Evolutionary conservation across 1,140 invertebrate genomes (phyloP).

Genomic region (Brachionus calyciflorus): DNA sequence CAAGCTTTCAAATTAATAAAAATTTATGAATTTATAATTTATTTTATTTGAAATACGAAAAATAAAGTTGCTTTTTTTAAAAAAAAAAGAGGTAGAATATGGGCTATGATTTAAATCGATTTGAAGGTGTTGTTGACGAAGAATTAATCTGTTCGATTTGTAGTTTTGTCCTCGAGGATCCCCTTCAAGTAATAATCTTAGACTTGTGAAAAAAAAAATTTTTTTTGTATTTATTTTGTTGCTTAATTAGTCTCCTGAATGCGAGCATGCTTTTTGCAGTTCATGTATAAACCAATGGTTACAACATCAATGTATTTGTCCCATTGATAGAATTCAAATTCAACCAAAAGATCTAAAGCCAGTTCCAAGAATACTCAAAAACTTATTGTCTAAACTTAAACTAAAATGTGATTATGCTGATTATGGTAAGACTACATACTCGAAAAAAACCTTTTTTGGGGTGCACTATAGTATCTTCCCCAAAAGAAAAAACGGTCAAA

Average conservation of each 20-base stretch:
- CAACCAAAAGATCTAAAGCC: slow-evolving; percentile 22
- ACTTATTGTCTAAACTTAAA: slow-evolving; percentile 8
- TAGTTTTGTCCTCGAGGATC: slow-evolving; percentile 32
- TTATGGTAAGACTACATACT: background rate
- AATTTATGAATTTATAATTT: too few species aligned
- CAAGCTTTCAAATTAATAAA: too few species aligned
- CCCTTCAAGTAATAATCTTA: background rate
- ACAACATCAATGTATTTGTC: slow-evolving; percentile 13
- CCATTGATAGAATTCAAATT: slow-evolving; percentile 27
- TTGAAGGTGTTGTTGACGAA: slow-evolving; percentile 26
- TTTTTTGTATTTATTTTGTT: background rate
- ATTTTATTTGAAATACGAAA: too few species aligned
- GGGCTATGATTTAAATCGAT: slow-evolving; percentile 34
- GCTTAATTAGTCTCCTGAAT: background rate
- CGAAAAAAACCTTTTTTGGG: background rate
- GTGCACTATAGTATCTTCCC: too few species aligned
- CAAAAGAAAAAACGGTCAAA: too few species aligned
- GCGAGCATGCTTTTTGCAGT: slow-evolving; percentile 41
- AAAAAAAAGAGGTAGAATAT: background rate
- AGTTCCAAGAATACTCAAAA: slow-evolving; percentile 36
- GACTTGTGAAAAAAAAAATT: too few species aligned
- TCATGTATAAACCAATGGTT: slow-evolving; percentile 31
- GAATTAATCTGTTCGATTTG: slow-evolving; percentile 29
- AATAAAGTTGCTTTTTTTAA: background rate
- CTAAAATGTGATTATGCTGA: slow-evolving; percentile 16